Percentiles rank a stretch among this genome's conserved stretches.
These are phyloP conservation scores for Aldabrachelys gigantea DNA, from an alignment of 2,113 vertebrate genomes.

Conservation along the genomic window DNA sequence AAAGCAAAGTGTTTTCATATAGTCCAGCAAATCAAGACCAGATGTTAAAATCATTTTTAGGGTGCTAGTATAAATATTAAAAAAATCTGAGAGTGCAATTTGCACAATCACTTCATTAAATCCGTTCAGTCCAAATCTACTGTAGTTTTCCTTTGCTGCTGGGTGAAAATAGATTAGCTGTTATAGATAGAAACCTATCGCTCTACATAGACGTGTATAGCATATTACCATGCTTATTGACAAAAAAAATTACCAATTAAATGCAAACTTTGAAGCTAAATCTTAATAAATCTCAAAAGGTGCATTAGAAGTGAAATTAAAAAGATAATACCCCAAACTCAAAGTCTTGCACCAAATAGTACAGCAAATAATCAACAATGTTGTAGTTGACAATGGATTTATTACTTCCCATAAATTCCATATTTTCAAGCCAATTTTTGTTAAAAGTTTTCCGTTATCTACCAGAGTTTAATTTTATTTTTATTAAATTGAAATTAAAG, in stretches of 20 bases:
- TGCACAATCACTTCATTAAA: conserved; percentile 69
- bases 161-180: conserved; percentile 70
- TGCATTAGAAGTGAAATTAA: background rate
- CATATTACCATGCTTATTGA: background rate
- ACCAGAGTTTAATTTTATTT: background rate
- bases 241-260: conserved; percentile 36
- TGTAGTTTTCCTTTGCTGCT: conserved; percentile 39
- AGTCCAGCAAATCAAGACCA: conserved; percentile 68
- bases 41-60: conserved; percentile 55
- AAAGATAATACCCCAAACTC: background rate
- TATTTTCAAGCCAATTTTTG: background rate
- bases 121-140: conserved; percentile 58
- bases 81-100: conserved; percentile 62
- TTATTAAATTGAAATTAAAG: background rate
- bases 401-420: background rate
- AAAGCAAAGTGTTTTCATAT: conserved; percentile 65
- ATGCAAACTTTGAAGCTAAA: conserved; percentile 54
- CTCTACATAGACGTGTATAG: background rate
- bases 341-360: background rate
- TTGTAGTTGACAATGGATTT: background rate
- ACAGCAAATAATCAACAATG: background rate
- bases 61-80: conserved; percentile 55
- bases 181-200: background rate
- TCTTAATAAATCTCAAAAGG: conserved; percentile 34
- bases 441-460: background rate